Base-by-base conservation (phyloP, 2,888 invertebrate genomes). In the Lepidochrysops patricia region DNA sequence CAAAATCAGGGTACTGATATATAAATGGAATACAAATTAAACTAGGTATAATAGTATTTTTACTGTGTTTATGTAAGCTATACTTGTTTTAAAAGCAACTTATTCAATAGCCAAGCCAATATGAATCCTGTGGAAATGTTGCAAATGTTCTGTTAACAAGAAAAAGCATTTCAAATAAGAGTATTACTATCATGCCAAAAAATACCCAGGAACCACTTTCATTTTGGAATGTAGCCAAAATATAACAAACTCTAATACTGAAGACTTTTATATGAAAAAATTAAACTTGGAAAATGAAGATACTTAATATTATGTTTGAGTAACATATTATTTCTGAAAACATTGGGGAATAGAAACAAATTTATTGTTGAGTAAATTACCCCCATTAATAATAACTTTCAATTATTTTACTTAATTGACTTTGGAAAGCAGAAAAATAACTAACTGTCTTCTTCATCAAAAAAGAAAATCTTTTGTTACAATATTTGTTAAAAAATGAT, bases 161-260 rank as follows among this genome's bases (percentile, higher is more conserved):
- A 15, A 23, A 19, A 23, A 23, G 4, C 43, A 43, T 23, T 43
- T 43, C 43, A 23, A 43, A 43, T 43, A 43, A 23, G 19, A 19
- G 23, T 26, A n/a, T 13, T 50, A 50, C 6, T 50, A 54, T 19
- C 54, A 54, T 54, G 54, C 54, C 54, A 54, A 54, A 54, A 54
- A 54, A 54, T 54, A 4, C 23, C 32, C 15, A 12, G 54, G 32
- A 54, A 32, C 54, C 32, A 32, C 54, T 32, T 32, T 54, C 54
- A 19, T 54, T 54, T 54, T 54, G 54, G 54, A 29, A 19, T 29
- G 29, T 19, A 32, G 54, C 54, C 54, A 54, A 54, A 54, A 19
- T 15, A 15, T 29, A 54, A 23, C 23, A 32, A 27, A 43, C 43
- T 12, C 19, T 15, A 27, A 54, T 32, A 6, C 26, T 23, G 19